Evolutionary conservation across 2,113 vertebrate genomes (phyloP).

Genomic region (Scophthalmus maximus): DNA sequence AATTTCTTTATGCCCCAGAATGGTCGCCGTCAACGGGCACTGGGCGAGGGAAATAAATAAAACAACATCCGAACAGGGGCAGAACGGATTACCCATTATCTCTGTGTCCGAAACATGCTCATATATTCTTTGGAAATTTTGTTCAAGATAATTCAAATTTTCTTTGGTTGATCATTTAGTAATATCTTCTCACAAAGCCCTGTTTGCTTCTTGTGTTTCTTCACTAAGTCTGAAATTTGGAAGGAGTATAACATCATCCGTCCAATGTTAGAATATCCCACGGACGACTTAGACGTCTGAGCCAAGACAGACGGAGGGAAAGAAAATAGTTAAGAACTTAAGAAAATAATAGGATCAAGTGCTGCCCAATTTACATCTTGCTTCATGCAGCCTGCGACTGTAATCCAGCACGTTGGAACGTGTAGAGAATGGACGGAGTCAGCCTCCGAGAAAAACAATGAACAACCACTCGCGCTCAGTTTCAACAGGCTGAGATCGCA

Average conservation of each 20-base stretch:
- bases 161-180: neutral
- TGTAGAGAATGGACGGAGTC: neutral
- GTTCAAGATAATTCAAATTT: too few relatives aligned
- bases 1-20: slow-evolving; percentile 63
- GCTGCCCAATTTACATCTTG: slow-evolving; percentile 4
- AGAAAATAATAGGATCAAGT: slow-evolving; percentile 56
- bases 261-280: slow-evolving; percentile 17
- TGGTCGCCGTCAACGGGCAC: slow-evolving; percentile 22
- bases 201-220: slow-evolving; percentile 7
- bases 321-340: slow-evolving; percentile 44
- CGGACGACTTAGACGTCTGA: slow-evolving; percentile 13
- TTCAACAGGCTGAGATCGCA: slow-evolving; percentile 9
- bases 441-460: neutral
- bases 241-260: neutral
- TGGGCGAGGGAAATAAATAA: slow-evolving; percentile 20
- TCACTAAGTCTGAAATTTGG: slow-evolving; percentile 11
- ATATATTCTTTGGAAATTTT: too few relatives aligned
- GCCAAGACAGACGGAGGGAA: slow-evolving; percentile 49
- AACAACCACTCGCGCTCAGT: neutral
- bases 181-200: too few relatives aligned
- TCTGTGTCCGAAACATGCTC: neutral
- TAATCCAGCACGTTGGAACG: slow-evolving; percentile 19
- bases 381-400: slow-evolving; percentile 12
- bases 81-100: neutral
- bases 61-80: neutral